Percentiles rank a stretch among this genome's conserved stretches.
These are phyloP conservation scores for Sakesphorus luctuosus DNA, from an alignment of 2,113 vertebrate species.

Conservation along the genomic window DNA sequence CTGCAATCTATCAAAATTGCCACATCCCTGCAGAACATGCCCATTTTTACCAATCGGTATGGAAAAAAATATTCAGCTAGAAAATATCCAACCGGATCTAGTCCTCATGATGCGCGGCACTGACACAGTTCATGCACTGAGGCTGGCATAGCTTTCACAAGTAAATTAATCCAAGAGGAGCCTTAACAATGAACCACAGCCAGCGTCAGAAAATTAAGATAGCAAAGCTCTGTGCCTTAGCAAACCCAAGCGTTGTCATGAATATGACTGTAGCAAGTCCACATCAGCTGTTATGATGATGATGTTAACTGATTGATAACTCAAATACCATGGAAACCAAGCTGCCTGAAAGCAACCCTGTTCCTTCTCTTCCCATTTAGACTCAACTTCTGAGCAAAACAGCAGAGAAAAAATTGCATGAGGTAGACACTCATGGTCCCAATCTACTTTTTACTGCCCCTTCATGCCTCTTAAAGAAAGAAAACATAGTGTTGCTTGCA, in stretches of 20 bases:
- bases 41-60: not conserved
- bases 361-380: not conserved
- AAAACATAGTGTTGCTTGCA: not conserved
- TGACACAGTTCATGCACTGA: not conserved
- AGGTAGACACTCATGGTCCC: not conserved
- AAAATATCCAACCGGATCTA: not conserved
- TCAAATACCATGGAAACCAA: not conserved
- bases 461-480: not conserved
- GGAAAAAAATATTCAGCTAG: not conserved
- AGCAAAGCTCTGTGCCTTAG: not conserved
- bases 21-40: not conserved
- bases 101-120: rapidly evolving
- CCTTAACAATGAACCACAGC: not conserved
- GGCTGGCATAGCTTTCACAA: not conserved
- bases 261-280: not conserved
- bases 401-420: not conserved
- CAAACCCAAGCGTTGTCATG: not conserved
- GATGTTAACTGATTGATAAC: not conserved
- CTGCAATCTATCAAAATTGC: not conserved
- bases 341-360: not conserved
- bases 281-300: not conserved
- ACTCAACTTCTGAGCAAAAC: not conserved
- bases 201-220: not conserved
- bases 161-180: not conserved
- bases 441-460: not conserved